phyloP scores from a whole-genome alignment of 2,797 vertebrate species.

The Rallus crepitans region DNA sequence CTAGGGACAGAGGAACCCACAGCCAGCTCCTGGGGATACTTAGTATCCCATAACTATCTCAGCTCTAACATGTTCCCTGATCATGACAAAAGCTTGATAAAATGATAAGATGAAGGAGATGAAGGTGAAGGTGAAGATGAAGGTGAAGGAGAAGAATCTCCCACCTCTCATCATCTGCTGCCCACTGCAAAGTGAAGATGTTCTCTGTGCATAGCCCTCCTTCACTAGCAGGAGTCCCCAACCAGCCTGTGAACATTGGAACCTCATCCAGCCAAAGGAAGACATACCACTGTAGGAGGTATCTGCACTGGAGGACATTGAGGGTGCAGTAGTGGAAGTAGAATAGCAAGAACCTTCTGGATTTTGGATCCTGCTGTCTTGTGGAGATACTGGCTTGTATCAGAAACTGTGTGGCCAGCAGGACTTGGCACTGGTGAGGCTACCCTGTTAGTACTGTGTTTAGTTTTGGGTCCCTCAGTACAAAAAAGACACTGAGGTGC shows the following conservation, averaged over 20 bases:
- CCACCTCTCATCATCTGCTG: background rate
- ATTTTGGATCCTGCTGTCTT: background rate
- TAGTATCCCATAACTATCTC: background rate
- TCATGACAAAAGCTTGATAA: background rate
- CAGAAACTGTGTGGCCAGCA: background rate
- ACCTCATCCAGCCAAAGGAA: background rate
- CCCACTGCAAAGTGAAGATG: background rate
- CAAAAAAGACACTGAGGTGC: too few species aligned
- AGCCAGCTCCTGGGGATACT: background rate
- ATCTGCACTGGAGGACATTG: background rate
- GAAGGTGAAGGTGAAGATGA: too few species aligned
- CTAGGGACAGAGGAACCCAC: background rate
- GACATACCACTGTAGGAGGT: background rate
- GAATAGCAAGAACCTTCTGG: background rate
- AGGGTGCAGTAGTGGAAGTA: background rate
- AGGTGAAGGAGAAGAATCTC: background rate
- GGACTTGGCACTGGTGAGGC: rapidly evolving
- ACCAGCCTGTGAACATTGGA: background rate
- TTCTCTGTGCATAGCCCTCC: background rate
- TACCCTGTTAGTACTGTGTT: too few species aligned
- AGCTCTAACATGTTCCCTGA: background rate
- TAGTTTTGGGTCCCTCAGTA: too few species aligned
- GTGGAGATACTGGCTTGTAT: background rate
- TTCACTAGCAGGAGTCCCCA: rapidly evolving
- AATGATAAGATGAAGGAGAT: background rate